Conservation (phyloP, 2,797 vertebrate species). For the Gambelia wislizenii region DNA sequence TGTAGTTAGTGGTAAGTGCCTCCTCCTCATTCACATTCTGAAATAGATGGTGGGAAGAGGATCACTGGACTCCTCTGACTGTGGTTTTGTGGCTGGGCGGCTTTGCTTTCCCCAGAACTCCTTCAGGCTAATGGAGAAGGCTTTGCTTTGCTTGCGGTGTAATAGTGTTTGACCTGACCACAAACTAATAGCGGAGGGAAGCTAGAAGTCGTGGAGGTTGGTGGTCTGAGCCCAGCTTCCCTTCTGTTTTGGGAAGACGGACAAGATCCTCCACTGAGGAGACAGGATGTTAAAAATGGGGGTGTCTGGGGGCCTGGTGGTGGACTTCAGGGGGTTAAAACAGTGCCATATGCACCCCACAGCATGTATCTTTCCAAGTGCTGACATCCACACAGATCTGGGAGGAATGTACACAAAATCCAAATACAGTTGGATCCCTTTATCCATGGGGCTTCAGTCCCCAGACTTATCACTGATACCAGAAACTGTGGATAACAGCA, state of each 20-base stretch:
- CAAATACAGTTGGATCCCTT: too few species aligned
- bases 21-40: neutral
- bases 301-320: too few species aligned
- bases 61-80: neutral
- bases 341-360: too few species aligned
- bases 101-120: conserved; percentile 29
- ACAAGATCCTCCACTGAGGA: neutral
- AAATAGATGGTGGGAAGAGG: neutral
- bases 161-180: conserved; percentile 37
- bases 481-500: too few species aligned
- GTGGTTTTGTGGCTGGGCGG: conserved; percentile 40
- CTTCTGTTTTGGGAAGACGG: neutral
- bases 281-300: too few species aligned
- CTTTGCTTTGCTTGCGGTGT: neutral
- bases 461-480: too few species aligned
- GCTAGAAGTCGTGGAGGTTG: too few species aligned
- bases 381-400: too few species aligned
- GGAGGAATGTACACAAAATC: too few species aligned
- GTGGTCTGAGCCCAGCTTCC: neutral
- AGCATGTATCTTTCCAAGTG: too few species aligned
- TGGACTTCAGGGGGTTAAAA: too few species aligned
- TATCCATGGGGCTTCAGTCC: too few species aligned
- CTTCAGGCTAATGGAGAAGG: neutral
- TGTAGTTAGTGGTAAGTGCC: neutral
- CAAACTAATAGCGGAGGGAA: conserved; percentile 33